Conservation (phyloP, 2,797 vertebrate genomes). For the Gymnoscopelus microlampas region DNA sequence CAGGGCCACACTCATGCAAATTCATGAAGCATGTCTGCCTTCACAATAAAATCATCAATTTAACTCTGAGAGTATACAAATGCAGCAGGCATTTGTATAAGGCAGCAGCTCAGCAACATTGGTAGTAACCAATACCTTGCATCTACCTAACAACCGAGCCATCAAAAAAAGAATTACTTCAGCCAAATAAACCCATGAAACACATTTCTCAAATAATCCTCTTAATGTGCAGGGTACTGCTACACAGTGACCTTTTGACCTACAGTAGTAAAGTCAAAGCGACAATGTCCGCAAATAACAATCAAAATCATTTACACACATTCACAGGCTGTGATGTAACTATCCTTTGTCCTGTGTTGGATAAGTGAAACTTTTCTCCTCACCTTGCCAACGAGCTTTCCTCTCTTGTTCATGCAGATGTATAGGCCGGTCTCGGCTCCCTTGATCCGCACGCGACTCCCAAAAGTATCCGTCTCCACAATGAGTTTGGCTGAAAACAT, state of each 20-base stretch:
- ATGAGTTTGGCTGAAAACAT: slow-evolving; percentile 87
- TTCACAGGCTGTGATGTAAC: too few species aligned
- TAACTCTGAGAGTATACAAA: too few species aligned
- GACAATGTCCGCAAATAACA: background rate
- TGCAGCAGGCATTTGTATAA: too few species aligned
- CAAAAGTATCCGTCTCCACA: slow-evolving; percentile 93
- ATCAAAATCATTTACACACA: background rate
- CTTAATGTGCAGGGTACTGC: background rate
- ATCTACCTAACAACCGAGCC: background rate
- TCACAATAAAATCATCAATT: too few species aligned
- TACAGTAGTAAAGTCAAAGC: background rate
- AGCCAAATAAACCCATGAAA: background rate
- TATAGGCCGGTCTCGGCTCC: slow-evolving; percentile 92
- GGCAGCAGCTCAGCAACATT: too few species aligned
- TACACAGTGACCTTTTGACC: background rate
- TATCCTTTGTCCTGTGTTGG: too few species aligned
- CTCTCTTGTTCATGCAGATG: slow-evolving; percentile 93
- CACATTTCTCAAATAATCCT: background rate
- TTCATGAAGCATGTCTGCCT: background rate
- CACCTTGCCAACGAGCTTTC: slow-evolving; percentile 93
- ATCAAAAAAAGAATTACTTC: background rate
- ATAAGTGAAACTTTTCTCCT: slow-evolving; percentile 51
- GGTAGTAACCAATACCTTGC: too few species aligned
- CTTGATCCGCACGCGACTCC: slow-evolving; percentile 92
- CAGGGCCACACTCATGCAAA: background rate